These are phyloP conservation scores for Odocoileus hemionus DNA, from an alignment of 2,113 vertebrate genomes.

Conservation along the genomic window DNA sequence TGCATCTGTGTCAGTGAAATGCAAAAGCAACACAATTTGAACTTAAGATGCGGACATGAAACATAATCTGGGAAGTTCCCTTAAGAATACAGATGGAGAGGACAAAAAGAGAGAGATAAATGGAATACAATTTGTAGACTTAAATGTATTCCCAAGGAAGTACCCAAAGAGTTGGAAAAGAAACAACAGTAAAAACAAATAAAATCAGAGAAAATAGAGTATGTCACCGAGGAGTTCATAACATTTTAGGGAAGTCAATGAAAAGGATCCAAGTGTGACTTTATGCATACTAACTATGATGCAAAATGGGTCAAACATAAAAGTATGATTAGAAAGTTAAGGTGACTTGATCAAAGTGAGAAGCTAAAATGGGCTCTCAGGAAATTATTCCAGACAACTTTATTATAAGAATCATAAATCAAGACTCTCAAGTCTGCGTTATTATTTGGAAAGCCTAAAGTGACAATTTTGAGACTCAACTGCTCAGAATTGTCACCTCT, in stretches of 20 bases:
- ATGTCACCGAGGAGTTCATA: neutral
- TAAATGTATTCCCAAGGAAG: constrained; percentile 14
- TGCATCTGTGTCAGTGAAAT: neutral
- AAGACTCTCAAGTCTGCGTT: neutral
- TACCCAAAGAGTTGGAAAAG: constrained; percentile 3
- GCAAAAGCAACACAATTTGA: neutral
- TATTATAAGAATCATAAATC: neutral
- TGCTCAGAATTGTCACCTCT: neutral
- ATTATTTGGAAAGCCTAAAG: neutral
- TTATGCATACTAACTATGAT: neutral
- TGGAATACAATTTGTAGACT: neutral
- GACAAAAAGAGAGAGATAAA: neutral
- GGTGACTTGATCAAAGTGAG: constrained; percentile 1
- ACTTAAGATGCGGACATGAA: neutral
- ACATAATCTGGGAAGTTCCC: neutral
- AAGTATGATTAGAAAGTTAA: constrained; percentile 16
- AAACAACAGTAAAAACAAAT: constrained; percentile 39
- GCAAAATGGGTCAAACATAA: constrained; percentile 42
- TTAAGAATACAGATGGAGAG: neutral
- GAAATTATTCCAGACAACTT: neutral
- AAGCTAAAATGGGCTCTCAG: neutral
- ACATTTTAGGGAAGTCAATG: constrained; percentile 48
- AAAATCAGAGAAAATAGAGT: neutral
- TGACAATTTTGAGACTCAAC: neutral
- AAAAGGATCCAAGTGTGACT: neutral